These are phyloP conservation scores for Calonectris borealis DNA, from an alignment of 2,113 vertebrate species.

Conservation along the genomic window DNA sequence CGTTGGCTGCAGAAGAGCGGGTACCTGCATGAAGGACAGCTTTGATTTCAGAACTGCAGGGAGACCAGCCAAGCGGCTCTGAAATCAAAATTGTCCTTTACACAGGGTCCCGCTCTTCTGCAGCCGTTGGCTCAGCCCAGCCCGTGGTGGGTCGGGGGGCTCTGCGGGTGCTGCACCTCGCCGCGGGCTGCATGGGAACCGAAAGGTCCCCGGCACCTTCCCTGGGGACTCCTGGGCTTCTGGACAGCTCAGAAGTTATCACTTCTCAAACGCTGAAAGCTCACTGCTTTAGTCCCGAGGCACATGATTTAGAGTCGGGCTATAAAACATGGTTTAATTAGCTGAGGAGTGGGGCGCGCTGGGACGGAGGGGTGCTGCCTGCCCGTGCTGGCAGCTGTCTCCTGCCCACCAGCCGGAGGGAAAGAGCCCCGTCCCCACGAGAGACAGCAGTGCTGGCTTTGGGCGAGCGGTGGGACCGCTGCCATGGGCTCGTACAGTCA, in stretches of 20 bases:
- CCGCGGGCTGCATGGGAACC: fast-evolving
- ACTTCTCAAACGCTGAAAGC: neutral
- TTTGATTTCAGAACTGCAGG: neutral
- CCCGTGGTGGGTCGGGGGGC: fast-evolving
- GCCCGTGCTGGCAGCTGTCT: fast-evolving
- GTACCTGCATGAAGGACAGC: neutral
- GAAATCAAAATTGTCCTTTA: neutral
- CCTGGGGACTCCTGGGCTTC: neutral
- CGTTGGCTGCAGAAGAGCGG: fast-evolving
- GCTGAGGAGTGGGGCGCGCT: fast-evolving
- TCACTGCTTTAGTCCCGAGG: neutral
- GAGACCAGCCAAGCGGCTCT: fast-evolving
- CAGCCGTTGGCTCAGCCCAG: fast-evolving
- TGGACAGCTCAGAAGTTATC: fast-evolving
- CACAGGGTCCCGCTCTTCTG: no score
- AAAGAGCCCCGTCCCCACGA: fast-evolving
- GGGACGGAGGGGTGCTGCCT: neutral
- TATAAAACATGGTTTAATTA: fast-evolving
- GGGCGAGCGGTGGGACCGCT: fast-evolving
- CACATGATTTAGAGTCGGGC: fast-evolving
- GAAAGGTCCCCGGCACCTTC: fast-evolving
- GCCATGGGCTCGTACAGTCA: fast-evolving
- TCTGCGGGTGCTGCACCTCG: fast-evolving
- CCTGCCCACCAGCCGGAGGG: fast-evolving
- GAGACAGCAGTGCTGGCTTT: neutral